Evolutionary conservation across 2,888 invertebrate species (phyloP).

Genomic region (Hirtodrosophila trivittata): DNA sequence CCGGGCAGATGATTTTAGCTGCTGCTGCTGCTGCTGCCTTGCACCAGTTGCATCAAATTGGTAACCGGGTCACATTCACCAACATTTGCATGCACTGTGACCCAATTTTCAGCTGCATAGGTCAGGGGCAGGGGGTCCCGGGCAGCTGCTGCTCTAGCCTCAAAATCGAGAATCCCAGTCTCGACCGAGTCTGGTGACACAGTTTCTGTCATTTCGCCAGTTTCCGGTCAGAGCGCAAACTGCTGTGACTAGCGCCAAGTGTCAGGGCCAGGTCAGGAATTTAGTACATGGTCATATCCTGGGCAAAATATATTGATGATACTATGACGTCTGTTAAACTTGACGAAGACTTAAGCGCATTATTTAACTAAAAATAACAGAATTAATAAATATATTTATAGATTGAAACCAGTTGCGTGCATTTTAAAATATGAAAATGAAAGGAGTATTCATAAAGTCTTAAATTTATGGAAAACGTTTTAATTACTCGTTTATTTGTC

Average conservation of each 20-base stretch:
- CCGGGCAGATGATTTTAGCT: constrained; percentile 13
- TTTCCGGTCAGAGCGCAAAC: background rate
- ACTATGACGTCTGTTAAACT: too few species aligned
- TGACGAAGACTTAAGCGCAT: too few species aligned
- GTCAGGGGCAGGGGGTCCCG: constrained; percentile 30
- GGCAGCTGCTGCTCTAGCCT: too few species aligned
- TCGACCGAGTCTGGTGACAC: constrained; percentile 26
- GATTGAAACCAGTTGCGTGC: background rate
- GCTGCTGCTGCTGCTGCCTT: background rate
- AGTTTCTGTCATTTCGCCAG: constrained; percentile 15
- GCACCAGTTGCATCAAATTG: constrained; percentile 2
- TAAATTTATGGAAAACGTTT: too few species aligned
- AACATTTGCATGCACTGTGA: constrained; percentile 55
- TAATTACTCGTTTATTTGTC: too few species aligned
- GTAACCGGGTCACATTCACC: constrained; percentile 42
- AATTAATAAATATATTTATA: too few species aligned
- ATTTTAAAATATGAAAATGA: too few species aligned
- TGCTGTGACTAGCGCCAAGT: constrained; percentile 5
- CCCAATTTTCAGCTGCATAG: constrained; percentile 41
- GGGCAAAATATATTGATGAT: too few species aligned
- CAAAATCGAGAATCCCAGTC: constrained; percentile 15
- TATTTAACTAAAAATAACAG: too few species aligned
- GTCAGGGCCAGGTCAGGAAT: constrained; percentile 40
- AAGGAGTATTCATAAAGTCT: too few species aligned
- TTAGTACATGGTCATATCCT: background rate